phyloP scores from a whole-genome alignment of 2,888 invertebrate species.

The Polyommatus icarus region DNA sequence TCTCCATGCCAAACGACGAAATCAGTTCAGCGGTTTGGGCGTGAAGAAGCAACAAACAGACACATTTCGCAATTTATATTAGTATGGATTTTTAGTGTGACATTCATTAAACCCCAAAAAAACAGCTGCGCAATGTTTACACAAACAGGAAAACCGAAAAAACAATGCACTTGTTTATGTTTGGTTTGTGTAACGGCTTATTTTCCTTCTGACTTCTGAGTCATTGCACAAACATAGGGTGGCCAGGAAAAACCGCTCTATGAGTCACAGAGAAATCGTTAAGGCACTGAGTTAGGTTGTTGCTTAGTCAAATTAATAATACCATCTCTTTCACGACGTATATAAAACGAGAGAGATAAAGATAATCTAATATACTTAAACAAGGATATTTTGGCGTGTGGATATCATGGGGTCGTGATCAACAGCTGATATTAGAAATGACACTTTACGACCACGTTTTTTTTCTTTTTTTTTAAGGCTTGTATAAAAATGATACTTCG shows the following conservation, averaged over 20 bases:
- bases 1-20: no score
- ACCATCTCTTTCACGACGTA: not conserved
- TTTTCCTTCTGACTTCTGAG: slow-evolving; percentile 29
- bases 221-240: slow-evolving; percentile 23
- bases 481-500: no score
- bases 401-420: not conserved
- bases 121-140: not conserved
- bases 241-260: slow-evolving; percentile 17
- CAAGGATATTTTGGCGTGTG: not conserved
- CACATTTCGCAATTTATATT: no score
- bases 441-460: not conserved
- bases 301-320: not conserved
- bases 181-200: not conserved
- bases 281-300: not conserved
- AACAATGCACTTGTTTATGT: slow-evolving; percentile 3
- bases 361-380: not conserved
- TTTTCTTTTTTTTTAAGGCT: no score
- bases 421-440: not conserved
- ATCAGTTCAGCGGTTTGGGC: no score
- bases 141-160: not conserved
- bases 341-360: not conserved
- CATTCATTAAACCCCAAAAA: not conserved
- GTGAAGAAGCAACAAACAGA: no score
- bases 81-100: no score
- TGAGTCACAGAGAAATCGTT: slow-evolving; percentile 23